Conservation (phyloP, 2,888 invertebrate genomes). For the Drosophila dives region DNA sequence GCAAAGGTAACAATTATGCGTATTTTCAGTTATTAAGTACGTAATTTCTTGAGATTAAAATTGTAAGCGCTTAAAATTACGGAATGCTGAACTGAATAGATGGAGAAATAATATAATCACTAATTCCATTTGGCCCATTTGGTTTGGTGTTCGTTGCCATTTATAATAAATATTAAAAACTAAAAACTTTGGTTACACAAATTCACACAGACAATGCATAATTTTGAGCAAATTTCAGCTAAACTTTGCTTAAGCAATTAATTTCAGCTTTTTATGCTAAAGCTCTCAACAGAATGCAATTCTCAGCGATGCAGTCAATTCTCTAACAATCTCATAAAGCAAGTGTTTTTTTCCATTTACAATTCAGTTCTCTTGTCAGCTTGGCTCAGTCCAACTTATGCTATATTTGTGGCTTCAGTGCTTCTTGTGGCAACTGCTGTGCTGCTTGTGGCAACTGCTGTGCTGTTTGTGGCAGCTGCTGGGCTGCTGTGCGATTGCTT, state of each 20-base stretch:
- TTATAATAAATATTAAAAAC: conserved; percentile 14
- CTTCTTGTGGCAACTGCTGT: conserved; percentile 67
- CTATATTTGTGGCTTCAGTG: conserved; percentile 36
- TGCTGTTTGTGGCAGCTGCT: conserved; percentile 78
- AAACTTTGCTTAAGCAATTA: neutral
- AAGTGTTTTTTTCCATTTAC: neutral
- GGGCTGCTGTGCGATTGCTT: conserved; percentile 24
- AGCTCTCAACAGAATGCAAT: conserved; percentile 9
- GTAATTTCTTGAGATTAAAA: conserved; percentile 19
- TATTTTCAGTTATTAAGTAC: conserved; percentile 35
- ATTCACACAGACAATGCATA: conserved; percentile 4
- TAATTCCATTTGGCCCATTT: conserved; percentile 25
- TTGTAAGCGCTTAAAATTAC: conserved; percentile 28
- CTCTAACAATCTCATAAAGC: neutral
- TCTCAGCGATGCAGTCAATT: neutral
- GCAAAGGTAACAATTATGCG: conserved; percentile 23
- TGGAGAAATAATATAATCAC: neutral
- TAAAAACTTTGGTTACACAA: conserved; percentile 44
- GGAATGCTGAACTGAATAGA: conserved; percentile 23
- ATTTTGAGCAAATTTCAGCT: conserved; percentile 21
- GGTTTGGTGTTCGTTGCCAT: conserved; percentile 20
- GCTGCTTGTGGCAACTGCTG: conserved; percentile 76
- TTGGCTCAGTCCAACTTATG: conserved; percentile 20
- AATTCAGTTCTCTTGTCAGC: conserved; percentile 3
- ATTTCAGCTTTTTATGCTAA: neutral